These are phyloP conservation scores for Drosophila putrida DNA, from an alignment of 2,888 invertebrate species.

Conservation along the genomic window DNA sequence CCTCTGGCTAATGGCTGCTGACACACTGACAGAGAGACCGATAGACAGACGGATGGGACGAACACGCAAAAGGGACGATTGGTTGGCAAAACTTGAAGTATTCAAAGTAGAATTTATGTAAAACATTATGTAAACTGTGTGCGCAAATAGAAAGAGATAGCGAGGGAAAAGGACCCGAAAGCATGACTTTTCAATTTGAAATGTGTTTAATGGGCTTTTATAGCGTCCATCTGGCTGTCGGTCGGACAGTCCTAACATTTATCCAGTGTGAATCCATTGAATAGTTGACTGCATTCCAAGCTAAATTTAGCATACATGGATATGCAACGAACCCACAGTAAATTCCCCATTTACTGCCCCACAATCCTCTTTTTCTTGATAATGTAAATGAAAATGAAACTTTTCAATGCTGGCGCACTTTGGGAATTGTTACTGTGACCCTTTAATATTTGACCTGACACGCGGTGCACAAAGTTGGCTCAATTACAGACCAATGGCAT, in stretches of 20 bases:
- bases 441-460: conserved; percentile 26
- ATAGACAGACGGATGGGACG: conserved; percentile 3
- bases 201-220: conserved; percentile 63
- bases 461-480: conserved; percentile 18
- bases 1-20: conserved; percentile 54
- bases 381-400: conserved; percentile 35
- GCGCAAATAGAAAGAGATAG: conserved; percentile 39
- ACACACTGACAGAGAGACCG: conserved; percentile 9
- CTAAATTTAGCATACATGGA: conserved; percentile 13
- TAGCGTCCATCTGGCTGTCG: conserved; percentile 17
- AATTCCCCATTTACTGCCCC: too few species aligned
- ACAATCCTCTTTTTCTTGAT: not conserved
- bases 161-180: conserved; percentile 10
- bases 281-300: conserved; percentile 41
- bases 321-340: not conserved
- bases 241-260: conserved; percentile 25
- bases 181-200: conserved; percentile 76
- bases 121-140: conserved; percentile 67
- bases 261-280: conserved; percentile 43
- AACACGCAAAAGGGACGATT: conserved; percentile 27
- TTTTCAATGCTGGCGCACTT: conserved; percentile 15
- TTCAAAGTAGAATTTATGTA: conserved; percentile 78
- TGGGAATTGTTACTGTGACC: conserved; percentile 8
- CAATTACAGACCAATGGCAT: not conserved
- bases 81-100: conserved; percentile 53